Percentiles rank a stretch among this genome's conserved stretches.
phyloP scores from a whole-genome alignment of 2,113 vertebrate species.

The Dicaeum eximium region DNA sequence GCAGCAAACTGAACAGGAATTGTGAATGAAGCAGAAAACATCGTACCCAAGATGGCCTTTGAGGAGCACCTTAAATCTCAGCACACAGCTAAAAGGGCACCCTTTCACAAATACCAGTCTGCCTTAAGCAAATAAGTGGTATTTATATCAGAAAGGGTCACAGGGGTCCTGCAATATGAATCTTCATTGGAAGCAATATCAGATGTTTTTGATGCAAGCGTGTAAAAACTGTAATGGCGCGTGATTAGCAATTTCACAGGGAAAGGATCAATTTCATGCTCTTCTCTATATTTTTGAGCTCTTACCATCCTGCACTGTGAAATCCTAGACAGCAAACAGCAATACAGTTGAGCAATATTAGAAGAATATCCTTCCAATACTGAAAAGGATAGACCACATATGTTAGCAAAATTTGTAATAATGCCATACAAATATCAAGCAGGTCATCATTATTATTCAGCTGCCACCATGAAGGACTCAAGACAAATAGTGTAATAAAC shows the following conservation, averaged over 20 bases:
- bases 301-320: neutral
- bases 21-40: neutral
- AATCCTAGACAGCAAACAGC: neutral
- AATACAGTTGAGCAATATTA: neutral
- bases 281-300: neutral
- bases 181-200: neutral
- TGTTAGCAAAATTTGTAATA: neutral
- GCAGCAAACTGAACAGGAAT: neutral
- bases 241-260: neutral
- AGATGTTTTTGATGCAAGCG: neutral
- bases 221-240: neutral
- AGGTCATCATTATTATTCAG: neutral
- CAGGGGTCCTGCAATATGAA: neutral
- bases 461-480: neutral
- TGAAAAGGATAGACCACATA: neutral
- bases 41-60: neutral
- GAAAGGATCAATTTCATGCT: neutral
- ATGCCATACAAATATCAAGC: neutral
- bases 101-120: neutral
- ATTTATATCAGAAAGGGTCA: neutral
- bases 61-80: neutral
- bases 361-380: neutral
- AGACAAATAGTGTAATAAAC: neutral
- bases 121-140: neutral
- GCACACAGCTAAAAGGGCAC: neutral